phyloP scores from a whole-genome alignment of 2,888 invertebrate genomes.

The Philhelius pedissequus region DNA sequence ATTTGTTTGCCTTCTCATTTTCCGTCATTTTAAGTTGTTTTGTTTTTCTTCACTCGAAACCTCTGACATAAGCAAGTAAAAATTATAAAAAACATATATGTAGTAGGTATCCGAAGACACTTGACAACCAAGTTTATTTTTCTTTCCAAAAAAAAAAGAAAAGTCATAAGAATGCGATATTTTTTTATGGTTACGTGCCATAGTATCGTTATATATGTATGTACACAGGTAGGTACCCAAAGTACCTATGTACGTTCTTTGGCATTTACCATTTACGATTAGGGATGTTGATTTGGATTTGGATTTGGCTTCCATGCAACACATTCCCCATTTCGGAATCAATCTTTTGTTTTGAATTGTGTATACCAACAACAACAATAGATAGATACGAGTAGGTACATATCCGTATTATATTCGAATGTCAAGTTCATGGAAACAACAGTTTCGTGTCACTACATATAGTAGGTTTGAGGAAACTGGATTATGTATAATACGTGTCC shows the following conservation, averaged over 20 bases:
- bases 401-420: background rate
- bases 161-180: background rate
- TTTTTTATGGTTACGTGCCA: background rate
- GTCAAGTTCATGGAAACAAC: conserved; percentile 1
- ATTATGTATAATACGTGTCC: background rate
- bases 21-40: no score
- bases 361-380: background rate
- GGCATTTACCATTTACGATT: background rate
- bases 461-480: background rate
- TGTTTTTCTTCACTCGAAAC: no score
- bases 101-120: background rate
- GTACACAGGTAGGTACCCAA: no score
- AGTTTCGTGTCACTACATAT: no score
- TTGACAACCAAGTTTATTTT: background rate
- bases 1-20: no score
- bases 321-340: background rate
- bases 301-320: background rate
- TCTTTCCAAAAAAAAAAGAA: background rate
- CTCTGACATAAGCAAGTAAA: background rate
- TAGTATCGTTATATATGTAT: background rate
- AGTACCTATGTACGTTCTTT: background rate
- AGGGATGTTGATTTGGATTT: background rate
- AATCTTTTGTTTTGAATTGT: conserved; percentile 5
- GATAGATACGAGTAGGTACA: background rate
- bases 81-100: background rate